These are phyloP conservation scores for Hemaris fuciformis DNA, from an alignment of 2,888 invertebrate genomes.

Conservation along the genomic window DNA sequence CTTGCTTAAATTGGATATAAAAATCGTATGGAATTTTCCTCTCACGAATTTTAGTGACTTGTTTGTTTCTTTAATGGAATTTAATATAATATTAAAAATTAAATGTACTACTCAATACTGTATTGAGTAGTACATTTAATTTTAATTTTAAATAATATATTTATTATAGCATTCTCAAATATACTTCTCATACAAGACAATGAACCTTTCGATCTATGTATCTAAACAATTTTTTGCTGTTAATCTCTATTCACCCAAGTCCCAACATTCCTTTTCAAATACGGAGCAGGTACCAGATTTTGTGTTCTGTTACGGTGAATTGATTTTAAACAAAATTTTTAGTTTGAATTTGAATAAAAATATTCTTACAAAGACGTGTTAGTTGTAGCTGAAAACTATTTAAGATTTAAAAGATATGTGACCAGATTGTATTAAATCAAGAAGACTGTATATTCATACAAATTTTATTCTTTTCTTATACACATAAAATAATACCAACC, in stretches of 20 bases:
- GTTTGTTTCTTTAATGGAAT: background rate
- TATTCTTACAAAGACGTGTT: no score
- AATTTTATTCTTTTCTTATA: no score
- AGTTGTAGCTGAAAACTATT: no score
- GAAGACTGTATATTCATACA: background rate
- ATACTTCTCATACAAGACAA: background rate
- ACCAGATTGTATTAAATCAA: background rate
- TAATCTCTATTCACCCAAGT: background rate
- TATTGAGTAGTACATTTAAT: no score
- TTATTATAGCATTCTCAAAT: no score
- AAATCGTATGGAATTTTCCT: slow-evolving; percentile 27
- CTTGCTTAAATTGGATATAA: slow-evolving; percentile 18
- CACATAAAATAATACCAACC: no score
- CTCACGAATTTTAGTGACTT: slow-evolving; percentile 1
- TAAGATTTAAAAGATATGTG: no score
- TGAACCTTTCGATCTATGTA: background rate
- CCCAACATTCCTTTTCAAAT: background rate
- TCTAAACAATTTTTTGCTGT: background rate
- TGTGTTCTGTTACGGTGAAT: background rate
- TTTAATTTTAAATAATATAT: no score
- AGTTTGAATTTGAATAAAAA: no score
- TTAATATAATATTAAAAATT: background rate
- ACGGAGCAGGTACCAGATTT: background rate
- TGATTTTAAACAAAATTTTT: background rate
- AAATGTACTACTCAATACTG: no score